These are phyloP conservation scores for Hyperopisus bebe DNA, from an alignment of 2,113 vertebrate species.

Conservation along the genomic window DNA sequence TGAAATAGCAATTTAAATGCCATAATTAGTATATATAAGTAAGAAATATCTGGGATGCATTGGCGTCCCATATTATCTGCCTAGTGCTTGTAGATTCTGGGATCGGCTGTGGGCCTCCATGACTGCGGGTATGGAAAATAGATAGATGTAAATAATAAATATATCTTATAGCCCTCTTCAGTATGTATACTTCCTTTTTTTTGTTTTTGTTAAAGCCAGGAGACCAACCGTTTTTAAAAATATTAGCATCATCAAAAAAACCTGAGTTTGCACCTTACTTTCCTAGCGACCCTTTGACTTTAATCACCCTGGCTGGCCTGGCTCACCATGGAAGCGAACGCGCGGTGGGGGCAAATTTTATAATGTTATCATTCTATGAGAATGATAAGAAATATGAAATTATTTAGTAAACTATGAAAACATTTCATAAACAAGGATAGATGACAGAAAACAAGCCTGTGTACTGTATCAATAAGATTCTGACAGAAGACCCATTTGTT, in stretches of 20 bases:
- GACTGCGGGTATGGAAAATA: neutral
- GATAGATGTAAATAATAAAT: neutral
- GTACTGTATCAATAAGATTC: conserved; percentile 9
- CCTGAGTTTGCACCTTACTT: neutral
- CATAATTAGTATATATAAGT: neutral
- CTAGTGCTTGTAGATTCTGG: neutral
- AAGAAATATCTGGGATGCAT: neutral
- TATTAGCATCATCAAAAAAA: neutral
- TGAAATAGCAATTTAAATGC: neutral
- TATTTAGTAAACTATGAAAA: neutral
- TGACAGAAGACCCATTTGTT: conserved; percentile 38
- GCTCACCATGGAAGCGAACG: neutral
- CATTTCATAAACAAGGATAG: conserved; percentile 13
- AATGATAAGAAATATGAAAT: neutral
- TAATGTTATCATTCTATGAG: neutral
- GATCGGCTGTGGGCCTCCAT: neutral
- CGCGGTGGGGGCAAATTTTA: neutral
- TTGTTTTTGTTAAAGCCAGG: neutral
- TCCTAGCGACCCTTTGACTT: neutral
- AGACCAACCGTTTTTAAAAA: neutral
- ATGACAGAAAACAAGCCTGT: conserved; percentile 14
- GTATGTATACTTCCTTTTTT: neutral
- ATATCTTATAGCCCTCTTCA: neutral
- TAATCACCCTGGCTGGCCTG: neutral
- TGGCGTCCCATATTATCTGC: neutral